A percentile compares a stretch with the other conserved stretches of the same genome.
Evolutionary conservation across 2,113 vertebrate genomes (phyloP).

Genomic region (Erpornis zantholeuca): DNA sequence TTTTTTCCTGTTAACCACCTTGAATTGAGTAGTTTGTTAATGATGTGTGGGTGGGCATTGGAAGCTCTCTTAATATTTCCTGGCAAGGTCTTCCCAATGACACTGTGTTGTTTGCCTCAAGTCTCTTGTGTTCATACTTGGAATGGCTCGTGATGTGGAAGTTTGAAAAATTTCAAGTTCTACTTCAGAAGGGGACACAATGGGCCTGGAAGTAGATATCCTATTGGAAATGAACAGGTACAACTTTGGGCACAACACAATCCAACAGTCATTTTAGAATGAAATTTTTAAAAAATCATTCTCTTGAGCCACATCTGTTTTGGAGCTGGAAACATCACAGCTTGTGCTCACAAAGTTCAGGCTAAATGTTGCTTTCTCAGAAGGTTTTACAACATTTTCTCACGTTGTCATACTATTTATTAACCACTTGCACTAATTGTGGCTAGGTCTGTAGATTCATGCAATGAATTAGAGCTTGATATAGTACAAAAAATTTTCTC

Average conservation of each 20-base stretch:
- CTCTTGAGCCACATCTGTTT: neutral
- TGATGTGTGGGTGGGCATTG: neutral
- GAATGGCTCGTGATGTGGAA: fast-evolving
- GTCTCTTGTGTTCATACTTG: neutral
- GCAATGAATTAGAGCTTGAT: neutral
- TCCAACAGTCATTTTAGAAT: neutral
- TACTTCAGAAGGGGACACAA: neutral
- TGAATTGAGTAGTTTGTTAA: neutral
- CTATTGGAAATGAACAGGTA: neutral
- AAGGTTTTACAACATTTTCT: neutral
- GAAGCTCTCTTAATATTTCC: neutral
- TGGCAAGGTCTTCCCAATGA: neutral
- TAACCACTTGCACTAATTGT: neutral
- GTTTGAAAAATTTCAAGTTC: neutral
- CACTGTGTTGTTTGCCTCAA: neutral
- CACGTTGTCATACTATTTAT: constrained; percentile 16
- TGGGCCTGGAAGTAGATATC: neutral
- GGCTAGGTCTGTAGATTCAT: constrained; percentile 10
- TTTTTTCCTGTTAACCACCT: neutral
- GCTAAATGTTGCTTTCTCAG: neutral
- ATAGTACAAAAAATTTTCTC: neutral
- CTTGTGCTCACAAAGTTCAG: neutral
- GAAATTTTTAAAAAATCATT: neutral
- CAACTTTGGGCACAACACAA: neutral
- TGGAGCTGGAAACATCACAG: neutral